Conservation (phyloP, 2,888 invertebrate species). For the Microctonus hyperodae region DNA sequence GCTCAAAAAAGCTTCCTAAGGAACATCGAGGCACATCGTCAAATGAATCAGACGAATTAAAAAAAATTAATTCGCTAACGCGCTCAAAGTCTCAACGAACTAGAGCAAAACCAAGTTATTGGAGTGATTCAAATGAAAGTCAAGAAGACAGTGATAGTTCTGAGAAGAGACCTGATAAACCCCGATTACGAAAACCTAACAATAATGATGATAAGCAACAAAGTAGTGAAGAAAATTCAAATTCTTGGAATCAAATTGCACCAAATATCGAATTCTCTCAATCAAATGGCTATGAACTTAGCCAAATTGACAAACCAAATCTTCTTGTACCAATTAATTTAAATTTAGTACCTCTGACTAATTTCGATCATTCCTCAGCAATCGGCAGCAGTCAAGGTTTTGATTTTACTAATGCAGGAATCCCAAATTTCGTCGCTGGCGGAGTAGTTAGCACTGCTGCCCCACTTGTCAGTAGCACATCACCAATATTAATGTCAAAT, state of each 20-base stretch:
- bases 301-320: conserved; percentile 57
- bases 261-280: conserved; percentile 54
- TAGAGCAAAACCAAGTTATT: conserved; percentile 43
- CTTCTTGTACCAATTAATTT: conserved; percentile 54
- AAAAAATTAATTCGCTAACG: conserved; percentile 43
- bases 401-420: conserved; percentile 63
- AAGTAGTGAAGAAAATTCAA: conserved; percentile 32
- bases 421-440: conserved; percentile 50
- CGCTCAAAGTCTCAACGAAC: conserved; percentile 46
- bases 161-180: conserved; percentile 39
- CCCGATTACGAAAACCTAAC: not conserved
- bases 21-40: conserved; percentile 50
- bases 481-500: conserved; percentile 24
- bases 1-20: conserved; percentile 50
- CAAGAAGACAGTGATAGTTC: conserved; percentile 44
- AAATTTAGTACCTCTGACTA: conserved; percentile 53
- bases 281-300: conserved; percentile 51
- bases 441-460: conserved; percentile 46
- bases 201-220: conserved; percentile 34
- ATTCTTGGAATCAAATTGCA: conserved; percentile 53
- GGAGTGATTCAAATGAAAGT: conserved; percentile 46
- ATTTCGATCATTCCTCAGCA: conserved; percentile 64
- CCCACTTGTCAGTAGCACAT: conserved; percentile 46
- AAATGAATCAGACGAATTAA: conserved; percentile 39
- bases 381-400: conserved; percentile 64